These are phyloP conservation scores for Euura saliciscinereae DNA, from an alignment of 1,140 invertebrate genomes.

Conservation along the genomic window DNA sequence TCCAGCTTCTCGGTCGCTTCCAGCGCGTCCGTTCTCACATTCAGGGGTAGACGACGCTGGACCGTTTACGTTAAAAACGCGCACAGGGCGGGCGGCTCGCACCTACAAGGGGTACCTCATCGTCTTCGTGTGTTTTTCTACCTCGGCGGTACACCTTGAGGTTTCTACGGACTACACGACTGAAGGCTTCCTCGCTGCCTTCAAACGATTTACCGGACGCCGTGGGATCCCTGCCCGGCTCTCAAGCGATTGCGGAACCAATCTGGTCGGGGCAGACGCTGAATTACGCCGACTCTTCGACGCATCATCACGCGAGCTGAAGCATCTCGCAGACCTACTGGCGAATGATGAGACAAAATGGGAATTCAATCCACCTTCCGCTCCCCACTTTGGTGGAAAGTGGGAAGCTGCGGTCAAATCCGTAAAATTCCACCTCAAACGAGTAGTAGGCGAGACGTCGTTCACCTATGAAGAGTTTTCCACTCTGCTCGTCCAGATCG, in stretches of 20 bases:
- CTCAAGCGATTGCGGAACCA: conserved; percentile 17
- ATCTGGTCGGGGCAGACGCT: not conserved
- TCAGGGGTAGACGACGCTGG: conserved; percentile 38
- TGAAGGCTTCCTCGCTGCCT: conserved; percentile 14
- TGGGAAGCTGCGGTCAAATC: conserved; percentile 35
- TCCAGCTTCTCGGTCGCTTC: conserved; percentile 22
- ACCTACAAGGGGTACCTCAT: conserved; percentile 37
- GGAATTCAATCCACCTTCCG: conserved; percentile 37
- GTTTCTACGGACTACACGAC: conserved; percentile 19
- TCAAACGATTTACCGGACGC: conserved; percentile 11
- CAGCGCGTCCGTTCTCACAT: conserved; percentile 34
- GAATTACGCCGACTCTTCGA: conserved; percentile 5
- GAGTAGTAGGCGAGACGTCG: conserved; percentile 16
- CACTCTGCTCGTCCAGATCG: conserved; percentile 30
- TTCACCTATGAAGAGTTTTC: conserved; percentile 32
- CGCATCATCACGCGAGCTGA: not conserved
- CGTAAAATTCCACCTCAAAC: conserved; percentile 23
- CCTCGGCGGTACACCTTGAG: conserved; percentile 30
- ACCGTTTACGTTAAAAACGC: conserved; percentile 34
- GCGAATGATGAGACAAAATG: conserved; percentile 35
- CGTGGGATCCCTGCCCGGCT: not conserved
- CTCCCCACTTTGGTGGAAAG: conserved; percentile 36
- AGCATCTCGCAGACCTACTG: conserved; percentile 30
- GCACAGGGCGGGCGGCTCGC: conserved; percentile 17
- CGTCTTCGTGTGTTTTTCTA: conserved; percentile 35